Evolutionary conservation across 2,797 vertebrate genomes (phyloP).

Genomic region (Columba guinea): DNA sequence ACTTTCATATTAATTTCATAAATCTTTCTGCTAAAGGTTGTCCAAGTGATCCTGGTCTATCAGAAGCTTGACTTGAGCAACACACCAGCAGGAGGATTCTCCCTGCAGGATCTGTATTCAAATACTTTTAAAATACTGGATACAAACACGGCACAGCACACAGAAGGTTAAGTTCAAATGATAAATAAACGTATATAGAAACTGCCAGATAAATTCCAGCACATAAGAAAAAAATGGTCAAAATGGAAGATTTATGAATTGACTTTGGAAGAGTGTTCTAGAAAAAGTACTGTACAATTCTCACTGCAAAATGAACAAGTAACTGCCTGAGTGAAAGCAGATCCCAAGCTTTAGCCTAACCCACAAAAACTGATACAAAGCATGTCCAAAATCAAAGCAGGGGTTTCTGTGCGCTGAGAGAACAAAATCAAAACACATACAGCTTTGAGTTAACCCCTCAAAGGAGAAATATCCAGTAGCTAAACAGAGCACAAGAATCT

Average conservation of each 20-base stretch:
- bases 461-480: neutral
- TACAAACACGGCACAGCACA: neutral
- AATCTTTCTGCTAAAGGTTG: neutral
- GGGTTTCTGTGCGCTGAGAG: neutral
- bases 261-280: conserved; percentile 1
- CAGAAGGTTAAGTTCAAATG: conserved; percentile 8
- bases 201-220: conserved; percentile 11
- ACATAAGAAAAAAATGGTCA: neutral
- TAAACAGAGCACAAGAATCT: neutral
- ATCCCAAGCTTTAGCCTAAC: neutral
- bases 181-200: conserved; percentile 30
- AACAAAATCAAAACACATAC: neutral
- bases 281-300: neutral
- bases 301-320: neutral
- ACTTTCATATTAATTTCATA: neutral
- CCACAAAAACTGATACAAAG: neutral
- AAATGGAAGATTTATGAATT: conserved; percentile 14
- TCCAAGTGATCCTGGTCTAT: neutral
- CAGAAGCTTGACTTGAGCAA: neutral
- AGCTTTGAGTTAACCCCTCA: neutral
- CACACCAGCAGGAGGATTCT: neutral
- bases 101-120: neutral
- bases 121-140: neutral
- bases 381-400: neutral
- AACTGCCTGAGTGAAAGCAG: neutral